A percentile compares a stretch with the other conserved stretches of the same genome.
Conservation (phyloP, 1,140 invertebrate species). For the Drosophila chauvacae region DNA sequence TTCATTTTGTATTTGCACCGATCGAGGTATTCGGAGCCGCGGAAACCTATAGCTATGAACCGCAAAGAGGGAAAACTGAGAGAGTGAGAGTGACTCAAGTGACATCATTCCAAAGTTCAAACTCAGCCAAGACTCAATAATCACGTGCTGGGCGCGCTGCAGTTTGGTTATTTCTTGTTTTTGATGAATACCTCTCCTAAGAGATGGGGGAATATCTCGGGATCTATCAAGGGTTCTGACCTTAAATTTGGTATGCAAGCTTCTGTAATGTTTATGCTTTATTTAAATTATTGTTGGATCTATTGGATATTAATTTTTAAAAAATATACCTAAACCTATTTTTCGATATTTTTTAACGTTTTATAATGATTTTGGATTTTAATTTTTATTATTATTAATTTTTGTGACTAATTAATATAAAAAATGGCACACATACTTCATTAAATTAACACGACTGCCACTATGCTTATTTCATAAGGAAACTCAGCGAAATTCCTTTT, state of each 20-base stretch:
- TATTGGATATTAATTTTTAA: too few relatives aligned
- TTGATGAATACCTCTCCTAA: not conserved
- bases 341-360: too few relatives aligned
- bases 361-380: too few relatives aligned
- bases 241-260: not conserved
- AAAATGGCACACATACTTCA: too few relatives aligned
- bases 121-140: constrained; percentile 16
- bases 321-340: too few relatives aligned
- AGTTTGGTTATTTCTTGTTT: not conserved
- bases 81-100: constrained; percentile 34
- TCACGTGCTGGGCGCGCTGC: constrained; percentile 9
- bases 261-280: too few relatives aligned
- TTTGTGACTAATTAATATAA: too few relatives aligned
- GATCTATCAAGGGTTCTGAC: not conserved
- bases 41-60: constrained; percentile 23
- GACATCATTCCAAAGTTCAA: constrained; percentile 76
- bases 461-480: not conserved
- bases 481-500: not conserved
- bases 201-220: not conserved
- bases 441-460: too few relatives aligned
- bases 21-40: constrained; percentile 3
- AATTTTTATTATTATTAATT: too few relatives aligned
- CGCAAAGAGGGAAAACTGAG: constrained; percentile 10
- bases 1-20: constrained; percentile 4
- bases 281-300: too few relatives aligned